A percentile compares a stretch with the other conserved stretches of the same genome.
Conservation (phyloP, 2,888 invertebrate genomes). For the Acrobasis consociella region DNA sequence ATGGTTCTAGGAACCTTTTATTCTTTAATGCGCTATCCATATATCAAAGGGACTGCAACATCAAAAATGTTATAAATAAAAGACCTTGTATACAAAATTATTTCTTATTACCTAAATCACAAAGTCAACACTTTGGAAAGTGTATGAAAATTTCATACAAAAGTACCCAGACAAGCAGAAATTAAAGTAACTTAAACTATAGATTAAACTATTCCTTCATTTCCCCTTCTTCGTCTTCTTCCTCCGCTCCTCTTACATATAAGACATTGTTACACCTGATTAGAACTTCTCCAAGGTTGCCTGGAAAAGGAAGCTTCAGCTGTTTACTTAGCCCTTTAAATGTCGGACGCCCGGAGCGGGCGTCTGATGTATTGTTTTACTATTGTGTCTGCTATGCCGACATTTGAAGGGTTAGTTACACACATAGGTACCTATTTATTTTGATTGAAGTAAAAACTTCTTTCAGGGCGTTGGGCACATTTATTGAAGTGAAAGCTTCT, state of each 20-base stretch:
- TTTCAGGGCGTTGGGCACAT: too few species aligned
- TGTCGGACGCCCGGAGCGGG: too few species aligned
- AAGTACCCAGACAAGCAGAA: conserved; percentile 1
- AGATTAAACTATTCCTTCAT: conserved; percentile 88
- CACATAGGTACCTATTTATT: too few species aligned
- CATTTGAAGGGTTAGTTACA: too few species aligned
- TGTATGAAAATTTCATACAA: conserved; percentile 16
- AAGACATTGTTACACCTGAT: conserved; percentile 98
- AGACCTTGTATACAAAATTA: not conserved
- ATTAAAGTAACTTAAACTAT: conserved; percentile 23
- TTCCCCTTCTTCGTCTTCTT: conserved; percentile 98
- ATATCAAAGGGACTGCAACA: not conserved
- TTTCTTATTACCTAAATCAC: conserved; percentile 14
- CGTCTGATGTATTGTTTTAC: too few species aligned
- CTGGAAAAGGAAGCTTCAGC: conserved; percentile 56
- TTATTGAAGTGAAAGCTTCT: too few species aligned
- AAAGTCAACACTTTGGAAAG: conserved; percentile 12
- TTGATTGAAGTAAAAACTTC: too few species aligned
- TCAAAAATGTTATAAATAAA: not conserved
- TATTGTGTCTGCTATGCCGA: too few species aligned
- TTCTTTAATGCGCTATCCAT: too few species aligned
- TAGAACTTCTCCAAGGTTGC: conserved; percentile 97
- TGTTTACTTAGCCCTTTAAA: too few species aligned
- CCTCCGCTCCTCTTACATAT: conserved; percentile 96
- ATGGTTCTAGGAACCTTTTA: too few species aligned